Percentiles rank a stretch among this genome's conserved stretches.
These are phyloP conservation scores for Colletes collaris DNA, from an alignment of 2,888 invertebrate species.

Conservation along the genomic window DNA sequence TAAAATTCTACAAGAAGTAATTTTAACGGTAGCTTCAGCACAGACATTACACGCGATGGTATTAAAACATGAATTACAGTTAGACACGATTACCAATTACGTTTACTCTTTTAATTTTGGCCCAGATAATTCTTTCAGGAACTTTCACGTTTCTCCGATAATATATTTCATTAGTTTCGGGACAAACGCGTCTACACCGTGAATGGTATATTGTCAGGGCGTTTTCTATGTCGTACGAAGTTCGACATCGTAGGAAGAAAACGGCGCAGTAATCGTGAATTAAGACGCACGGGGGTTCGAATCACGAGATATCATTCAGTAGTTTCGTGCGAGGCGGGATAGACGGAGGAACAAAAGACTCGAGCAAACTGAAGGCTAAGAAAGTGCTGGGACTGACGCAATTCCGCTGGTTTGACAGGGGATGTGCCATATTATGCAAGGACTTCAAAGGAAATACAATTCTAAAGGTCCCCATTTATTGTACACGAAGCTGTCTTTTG, in stretches of 20 bases:
- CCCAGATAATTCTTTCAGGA: background rate
- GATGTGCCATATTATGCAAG: constrained; percentile 64
- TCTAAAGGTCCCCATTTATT: constrained; percentile 69
- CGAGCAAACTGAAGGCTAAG: constrained; percentile 58
- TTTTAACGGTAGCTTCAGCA: too few relatives aligned
- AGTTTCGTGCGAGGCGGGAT: constrained; percentile 38
- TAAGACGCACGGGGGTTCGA: constrained; percentile 42
- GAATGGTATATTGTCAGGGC: background rate
- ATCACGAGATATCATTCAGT: constrained; percentile 46
- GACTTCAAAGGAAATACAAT: constrained; percentile 70
- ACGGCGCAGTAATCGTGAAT: constrained; percentile 36
- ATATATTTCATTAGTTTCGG: constrained; percentile 6
- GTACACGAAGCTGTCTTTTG: constrained; percentile 33
- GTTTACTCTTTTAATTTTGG: too few relatives aligned
- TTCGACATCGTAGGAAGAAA: constrained; percentile 34
- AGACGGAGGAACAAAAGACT: constrained; percentile 49
- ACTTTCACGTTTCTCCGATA: too few relatives aligned
- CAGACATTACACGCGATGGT: too few relatives aligned
- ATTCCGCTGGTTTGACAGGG: constrained; percentile 67
- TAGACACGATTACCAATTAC: too few relatives aligned
- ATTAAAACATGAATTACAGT: too few relatives aligned
- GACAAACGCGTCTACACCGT: too few relatives aligned
- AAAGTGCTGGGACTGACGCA: constrained; percentile 68
- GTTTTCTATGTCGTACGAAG: constrained; percentile 8
- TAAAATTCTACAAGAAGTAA: too few relatives aligned